Base-by-base conservation (phyloP, 2,888 invertebrate genomes). In the Trachelus tabidus region DNA sequence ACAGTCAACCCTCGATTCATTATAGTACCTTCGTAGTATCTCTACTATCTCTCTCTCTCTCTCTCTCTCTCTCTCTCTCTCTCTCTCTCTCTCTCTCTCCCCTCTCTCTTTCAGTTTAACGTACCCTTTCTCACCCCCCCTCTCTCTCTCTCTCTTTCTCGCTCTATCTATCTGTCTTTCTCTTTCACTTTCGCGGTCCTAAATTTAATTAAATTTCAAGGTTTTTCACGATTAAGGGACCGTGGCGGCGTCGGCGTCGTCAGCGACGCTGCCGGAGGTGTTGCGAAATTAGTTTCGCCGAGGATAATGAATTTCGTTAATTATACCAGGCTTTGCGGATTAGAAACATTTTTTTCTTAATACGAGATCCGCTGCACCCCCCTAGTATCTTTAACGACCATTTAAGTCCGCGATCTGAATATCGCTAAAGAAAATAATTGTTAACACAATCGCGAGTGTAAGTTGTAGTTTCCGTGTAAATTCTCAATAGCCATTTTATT, bases 141-240 rank as follows among this genome's bases (percentile, higher is more conserved):
- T 3, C 33, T 3, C 33, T 3, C 33, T 33, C 68, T 31, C 34
- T n/a, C 68, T 69, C 40, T 12, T 71, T 40, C 75, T 68, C n/a
- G 23, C 75, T 40, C 73, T 35, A 12, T 77, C 79, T 79, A 77
- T 71, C 79, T 77, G 77, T 84, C 85, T 81, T 81, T 84, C 87
- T 87, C 87, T 87, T 89, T 88, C 88, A 86, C 87, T 88, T 88
- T 88, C 87, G 88, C 88, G 87, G 89, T 90, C 89, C 90, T 89
- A 90, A 90, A 91, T 91, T 91, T 91, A 91, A 91, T 91, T 91
- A 91, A 91, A 91, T 90, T 91, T 91, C 89, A 90, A 89, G 89
- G 90, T 91, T 91, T 91, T 91, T 91, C 90, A 87, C 90, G 91
- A 91, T 91, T 90, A 91, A 90, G 87, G 89, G 89, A 88, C 88